Conservation (phyloP, 2,888 invertebrate genomes). For the Pharmacophagus antenor region DNA sequence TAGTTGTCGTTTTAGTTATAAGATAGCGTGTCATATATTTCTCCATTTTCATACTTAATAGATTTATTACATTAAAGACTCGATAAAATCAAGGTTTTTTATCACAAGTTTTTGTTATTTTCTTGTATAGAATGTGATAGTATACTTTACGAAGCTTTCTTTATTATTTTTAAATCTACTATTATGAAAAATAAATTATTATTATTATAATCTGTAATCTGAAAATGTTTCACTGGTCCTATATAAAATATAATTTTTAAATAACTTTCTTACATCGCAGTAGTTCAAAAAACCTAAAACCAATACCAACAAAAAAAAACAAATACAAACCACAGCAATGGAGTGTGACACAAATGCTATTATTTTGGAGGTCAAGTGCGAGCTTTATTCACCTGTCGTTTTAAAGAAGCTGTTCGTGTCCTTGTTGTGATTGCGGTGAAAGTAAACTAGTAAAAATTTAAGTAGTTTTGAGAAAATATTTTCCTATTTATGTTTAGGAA, state of each 20-base stretch:
- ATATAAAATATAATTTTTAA: not conserved
- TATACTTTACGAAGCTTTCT: not conserved
- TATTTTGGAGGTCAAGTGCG: conserved; percentile 28
- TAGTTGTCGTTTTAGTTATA: too few species aligned
- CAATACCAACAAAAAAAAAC: too few species aligned
- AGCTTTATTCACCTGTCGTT: conserved; percentile 19
- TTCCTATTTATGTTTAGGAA: conserved; percentile 19
- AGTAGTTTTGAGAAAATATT: conserved; percentile 24
- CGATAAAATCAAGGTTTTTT: not conserved
- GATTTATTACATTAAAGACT: not conserved
- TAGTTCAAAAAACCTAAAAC: too few species aligned
- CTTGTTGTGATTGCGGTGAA: conserved; percentile 43
- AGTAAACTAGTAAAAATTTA: conserved; percentile 37
- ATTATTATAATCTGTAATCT: too few species aligned
- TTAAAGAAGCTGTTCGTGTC: conserved; percentile 16
- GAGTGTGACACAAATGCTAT: conserved; percentile 21
- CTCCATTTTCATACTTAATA: not conserved
- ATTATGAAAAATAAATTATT: too few species aligned
- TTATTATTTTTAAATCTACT: not conserved
- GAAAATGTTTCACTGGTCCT: not conserved
- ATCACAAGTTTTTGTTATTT: not conserved
- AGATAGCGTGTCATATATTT: too few species aligned
- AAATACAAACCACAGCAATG: too few species aligned
- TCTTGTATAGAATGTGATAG: not conserved
- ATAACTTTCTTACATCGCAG: too few species aligned